Percentiles rank a stretch among this genome's conserved stretches.
Conservation (phyloP, 1,140 invertebrate genomes). For the Probaryconus sp. region DNA sequence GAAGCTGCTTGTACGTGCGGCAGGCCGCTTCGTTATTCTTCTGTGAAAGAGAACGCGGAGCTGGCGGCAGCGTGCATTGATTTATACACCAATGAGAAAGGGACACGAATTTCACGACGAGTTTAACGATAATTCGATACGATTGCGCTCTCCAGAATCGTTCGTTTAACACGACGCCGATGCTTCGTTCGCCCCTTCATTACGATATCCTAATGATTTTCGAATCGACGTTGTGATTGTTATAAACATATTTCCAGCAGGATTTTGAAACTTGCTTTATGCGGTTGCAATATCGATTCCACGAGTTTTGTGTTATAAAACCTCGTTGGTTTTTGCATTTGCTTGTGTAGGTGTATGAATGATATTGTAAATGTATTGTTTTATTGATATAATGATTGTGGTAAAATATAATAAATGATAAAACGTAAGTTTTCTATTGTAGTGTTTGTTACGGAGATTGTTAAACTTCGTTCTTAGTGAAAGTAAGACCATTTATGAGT, state of each 20-base stretch:
- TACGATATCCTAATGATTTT: slow-evolving; percentile 6
- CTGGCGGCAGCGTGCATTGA: slow-evolving; percentile 53
- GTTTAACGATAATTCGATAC: slow-evolving; percentile 50
- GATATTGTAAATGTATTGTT: too few relatives aligned
- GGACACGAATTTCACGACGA: slow-evolving; percentile 50
- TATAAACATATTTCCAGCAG: too few relatives aligned
- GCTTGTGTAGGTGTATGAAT: too few relatives aligned
- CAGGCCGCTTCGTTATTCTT: slow-evolving; percentile 55
- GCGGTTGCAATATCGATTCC: too few relatives aligned
- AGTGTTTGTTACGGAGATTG: slow-evolving; percentile 40
- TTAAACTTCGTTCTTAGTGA: slow-evolving; percentile 37
- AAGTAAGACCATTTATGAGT: slow-evolving; percentile 39
- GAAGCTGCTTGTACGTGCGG: slow-evolving; percentile 14
- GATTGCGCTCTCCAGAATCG: slow-evolving; percentile 32
- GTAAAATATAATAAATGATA: too few relatives aligned
- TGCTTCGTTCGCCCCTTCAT: not conserved
- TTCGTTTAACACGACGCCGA: slow-evolving; percentile 2
- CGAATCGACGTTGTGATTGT: too few relatives aligned
- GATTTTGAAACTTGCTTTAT: too few relatives aligned
- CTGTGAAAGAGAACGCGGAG: slow-evolving; percentile 58
- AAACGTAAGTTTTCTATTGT: slow-evolving; percentile 7
- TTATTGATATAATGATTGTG: too few relatives aligned
- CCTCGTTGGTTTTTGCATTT: too few relatives aligned
- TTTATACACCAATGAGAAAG: slow-evolving; percentile 56
- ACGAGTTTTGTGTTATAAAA: too few relatives aligned